phyloP scores from a whole-genome alignment of 2,797 vertebrate species.

The Lateolabrax maculatus region DNA sequence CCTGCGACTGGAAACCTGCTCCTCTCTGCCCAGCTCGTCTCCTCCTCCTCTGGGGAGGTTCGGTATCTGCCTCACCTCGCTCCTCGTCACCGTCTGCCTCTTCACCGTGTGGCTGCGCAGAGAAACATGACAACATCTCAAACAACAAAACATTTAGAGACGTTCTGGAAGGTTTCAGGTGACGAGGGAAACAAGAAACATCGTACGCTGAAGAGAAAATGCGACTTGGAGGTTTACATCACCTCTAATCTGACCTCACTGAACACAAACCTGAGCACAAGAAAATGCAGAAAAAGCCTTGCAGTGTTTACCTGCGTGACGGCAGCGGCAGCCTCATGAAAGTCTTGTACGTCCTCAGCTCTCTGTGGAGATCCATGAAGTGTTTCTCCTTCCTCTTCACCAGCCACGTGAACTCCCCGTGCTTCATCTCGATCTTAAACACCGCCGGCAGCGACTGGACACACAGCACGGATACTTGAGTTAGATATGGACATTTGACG shows the following conservation, averaged over 20 bases:
- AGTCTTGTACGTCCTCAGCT: conserved; percentile 95
- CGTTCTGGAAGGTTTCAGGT: neutral
- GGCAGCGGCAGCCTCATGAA: conserved; percentile 87
- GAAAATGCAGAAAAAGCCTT: neutral
- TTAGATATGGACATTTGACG: neutral
- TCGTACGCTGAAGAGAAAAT: neutral
- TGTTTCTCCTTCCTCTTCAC: conserved; percentile 98
- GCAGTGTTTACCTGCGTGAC: conserved; percentile 67
- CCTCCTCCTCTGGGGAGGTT: conserved; percentile 89
- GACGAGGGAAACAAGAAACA: neutral
- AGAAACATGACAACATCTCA: neutral
- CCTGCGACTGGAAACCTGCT: conserved; percentile 92
- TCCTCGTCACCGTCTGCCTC: conserved; percentile 86
- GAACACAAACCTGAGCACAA: neutral
- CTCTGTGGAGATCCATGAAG: conserved; percentile 95
- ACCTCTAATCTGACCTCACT: neutral
- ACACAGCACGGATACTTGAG: neutral
- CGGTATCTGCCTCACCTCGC: conserved; percentile 88
- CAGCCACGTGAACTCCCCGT: conserved; percentile 95
- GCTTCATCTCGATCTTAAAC: conserved; percentile 94
- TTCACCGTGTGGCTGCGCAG: conserved; percentile 90
- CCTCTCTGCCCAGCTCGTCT: conserved; percentile 89
- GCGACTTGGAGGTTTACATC: neutral
- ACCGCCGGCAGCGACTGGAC: conserved; percentile 82
- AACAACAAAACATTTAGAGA: neutral